Conservation (phyloP, 2,888 invertebrate genomes). For the Linnaemya tessellans region DNA sequence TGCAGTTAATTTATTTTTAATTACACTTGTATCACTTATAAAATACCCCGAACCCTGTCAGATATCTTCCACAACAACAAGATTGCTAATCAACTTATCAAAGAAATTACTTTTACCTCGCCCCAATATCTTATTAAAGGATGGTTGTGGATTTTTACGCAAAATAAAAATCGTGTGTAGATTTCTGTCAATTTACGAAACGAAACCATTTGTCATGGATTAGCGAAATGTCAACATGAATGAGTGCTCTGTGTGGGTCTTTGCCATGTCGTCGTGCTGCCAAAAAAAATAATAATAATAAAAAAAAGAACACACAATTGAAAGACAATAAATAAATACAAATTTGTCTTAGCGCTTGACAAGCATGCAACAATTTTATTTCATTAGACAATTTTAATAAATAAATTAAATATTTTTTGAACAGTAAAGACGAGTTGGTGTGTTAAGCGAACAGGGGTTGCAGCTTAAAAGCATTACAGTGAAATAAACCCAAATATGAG, state of each 20-base stretch:
- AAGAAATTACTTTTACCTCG: slow-evolving; percentile 10
- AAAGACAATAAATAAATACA: slow-evolving; percentile 69
- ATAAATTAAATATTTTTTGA: slow-evolving; percentile 44
- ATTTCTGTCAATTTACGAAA: slow-evolving; percentile 58
- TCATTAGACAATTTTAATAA: slow-evolving; percentile 65
- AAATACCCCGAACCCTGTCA: no score
- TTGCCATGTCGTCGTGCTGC: slow-evolving; percentile 42
- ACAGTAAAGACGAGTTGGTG: not conserved
- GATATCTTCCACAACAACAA: no score
- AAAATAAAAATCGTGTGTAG: slow-evolving; percentile 11
- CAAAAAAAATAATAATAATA: slow-evolving; percentile 38
- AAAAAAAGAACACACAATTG: not conserved
- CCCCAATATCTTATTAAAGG: not conserved
- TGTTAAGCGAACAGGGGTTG: slow-evolving; percentile 1
- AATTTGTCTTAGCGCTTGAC: slow-evolving; percentile 69
- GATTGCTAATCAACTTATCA: no score
- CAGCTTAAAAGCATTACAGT: not conserved
- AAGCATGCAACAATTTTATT: slow-evolving; percentile 72
- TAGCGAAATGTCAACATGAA: slow-evolving; percentile 66
- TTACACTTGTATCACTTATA: no score
- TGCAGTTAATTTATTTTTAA: no score
- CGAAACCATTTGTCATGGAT: slow-evolving; percentile 70
- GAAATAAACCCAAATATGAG: not conserved
- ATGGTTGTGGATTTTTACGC: slow-evolving; percentile 4
- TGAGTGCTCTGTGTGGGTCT: slow-evolving; percentile 14